phyloP scores from a whole-genome alignment of 2,888 invertebrate species.

The Apodemia duryi region DNA sequence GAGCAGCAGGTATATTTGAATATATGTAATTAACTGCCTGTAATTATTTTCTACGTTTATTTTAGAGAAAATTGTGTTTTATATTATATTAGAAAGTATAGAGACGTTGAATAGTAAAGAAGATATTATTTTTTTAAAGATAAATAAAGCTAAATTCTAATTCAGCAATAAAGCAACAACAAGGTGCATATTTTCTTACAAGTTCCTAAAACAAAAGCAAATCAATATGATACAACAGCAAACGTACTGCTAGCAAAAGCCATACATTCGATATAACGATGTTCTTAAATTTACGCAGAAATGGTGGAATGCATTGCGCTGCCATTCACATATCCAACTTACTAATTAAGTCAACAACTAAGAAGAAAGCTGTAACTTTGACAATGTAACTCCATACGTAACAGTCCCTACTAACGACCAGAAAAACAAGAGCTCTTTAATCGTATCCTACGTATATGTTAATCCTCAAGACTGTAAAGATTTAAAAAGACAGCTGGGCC shows the following conservation, averaged over 20 bases:
- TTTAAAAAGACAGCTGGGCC: conserved; percentile 34
- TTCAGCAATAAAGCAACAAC: neutral
- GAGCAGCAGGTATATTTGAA: too few species aligned
- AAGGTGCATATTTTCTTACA: neutral
- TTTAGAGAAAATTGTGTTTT: too few species aligned
- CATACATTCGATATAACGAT: conserved; percentile 75
- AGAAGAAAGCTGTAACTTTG: conserved; percentile 77
- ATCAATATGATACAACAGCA: conserved; percentile 4
- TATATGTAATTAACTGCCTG: too few species aligned
- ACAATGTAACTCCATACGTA: conserved; percentile 76
- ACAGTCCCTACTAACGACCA: conserved; percentile 49
- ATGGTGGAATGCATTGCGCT: conserved; percentile 66
- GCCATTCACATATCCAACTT: conserved; percentile 78
- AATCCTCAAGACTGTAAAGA: conserved; percentile 19
- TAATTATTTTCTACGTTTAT: too few species aligned
- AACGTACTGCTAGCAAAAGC: conserved; percentile 44
- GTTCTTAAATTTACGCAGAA: conserved; percentile 63
- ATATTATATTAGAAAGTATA: too few species aligned
- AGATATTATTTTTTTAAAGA: neutral
- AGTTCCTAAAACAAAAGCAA: conserved; percentile 4
- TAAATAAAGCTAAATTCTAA: neutral
- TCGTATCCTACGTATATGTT: conserved; percentile 3
- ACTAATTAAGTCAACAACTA: conserved; percentile 75
- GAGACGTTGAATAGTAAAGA: too few species aligned
- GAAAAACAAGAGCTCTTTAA: conserved; percentile 38